Base-by-base conservation (phyloP, 23 tunicate genomes). In the Ciona savignyi region DNA sequence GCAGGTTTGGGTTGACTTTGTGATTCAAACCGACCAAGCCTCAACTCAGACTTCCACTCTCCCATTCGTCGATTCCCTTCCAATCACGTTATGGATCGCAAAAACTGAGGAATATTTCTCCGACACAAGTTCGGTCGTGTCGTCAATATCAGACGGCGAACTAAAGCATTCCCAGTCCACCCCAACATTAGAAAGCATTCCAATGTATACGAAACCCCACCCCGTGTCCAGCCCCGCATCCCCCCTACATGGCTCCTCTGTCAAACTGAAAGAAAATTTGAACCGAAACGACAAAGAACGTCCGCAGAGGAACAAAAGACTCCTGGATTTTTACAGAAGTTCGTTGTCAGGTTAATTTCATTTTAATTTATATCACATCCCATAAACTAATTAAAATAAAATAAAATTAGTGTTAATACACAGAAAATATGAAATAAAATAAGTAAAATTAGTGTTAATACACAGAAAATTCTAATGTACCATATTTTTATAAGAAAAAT, bases 1-100 rank as follows among this genome's bases (percentile, higher is more conserved):
- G 19, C 88, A 90, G 30, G 32, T 90, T 24, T 90, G 97, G 97
- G 32, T 83, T 24, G 90, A 90, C 33, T 90, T 90, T 63, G 48
- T 84, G 27, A 79, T 66, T 73, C 69, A 81, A 35, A 67, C 51
- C 15, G 27, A 29, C 33, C 51, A 15, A 29, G 23, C 74, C 24
- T 2, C 74, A 2, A 70, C 33, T 25, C 74, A 70, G 2, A 32
- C 70, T 15, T 30, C 29, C 15, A 70, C 76, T 21, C 20, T 60
- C 6, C 78, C 90, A 4, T 84, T 90, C 25, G 49, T 90, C 21
- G 90, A 90, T 34, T 90, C 97, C 2, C 60, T 79, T 23, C 97
- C 97, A 0, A 26, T 79, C 4, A 66, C 72, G 49, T 25, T 90
- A 72, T 90, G 97, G 97, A 79, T 90, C 74, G 65, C 78, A 0